Evolutionary conservation across 2,797 vertebrate species (phyloP), one percentile per base, ranked within the genome.

Genomic region (Phylloscopus collybita): DNA sequence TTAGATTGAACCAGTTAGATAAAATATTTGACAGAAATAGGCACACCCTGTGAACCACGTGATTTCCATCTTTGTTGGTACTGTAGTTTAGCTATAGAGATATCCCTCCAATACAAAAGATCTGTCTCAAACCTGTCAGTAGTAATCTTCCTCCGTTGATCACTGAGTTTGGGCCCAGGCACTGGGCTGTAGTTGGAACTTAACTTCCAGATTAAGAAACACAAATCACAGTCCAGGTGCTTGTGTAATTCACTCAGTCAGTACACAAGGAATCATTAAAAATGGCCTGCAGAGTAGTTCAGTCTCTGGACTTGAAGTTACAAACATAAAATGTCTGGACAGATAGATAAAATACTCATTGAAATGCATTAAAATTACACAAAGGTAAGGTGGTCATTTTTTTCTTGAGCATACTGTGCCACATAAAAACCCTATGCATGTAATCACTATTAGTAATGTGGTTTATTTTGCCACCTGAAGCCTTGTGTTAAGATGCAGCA

Each of bases 401-500:
- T 78, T 90, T 57, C 49, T 26, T 88, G 23, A 70, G 36, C 54
- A 36, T 50, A 10, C 30, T 64, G 6, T 65, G 51, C 13, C 25
- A 73, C 53, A 73, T n/a, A 83, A 88, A 93, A 83, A 66, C 60
- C 40, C 47, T 80, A 40, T 40, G 30, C 42, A 26, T 1, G 2
- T 36, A 59, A 75, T 61, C 32, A 25, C 36, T 75, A 9, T 86
- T 71, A 51, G 62, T 61, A 76, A 95, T 49, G 42, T 66, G 10
- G 59, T 72, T 95, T 93, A 47, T 92, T 95, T 91, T 93, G 47
- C 71, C 57, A 86, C 51, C 25, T 67, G 73, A 95, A 96, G 38
- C n/a, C 34, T 86, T 78, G 45, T 59, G 60, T 87, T 80, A 64
- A 89, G 86, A 70, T 59, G 61, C 57, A 78, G 61, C 79, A 88